These are phyloP conservation scores for Chymomyza fuscimana DNA, from an alignment of 2,888 invertebrate genomes.

Conservation along the genomic window DNA sequence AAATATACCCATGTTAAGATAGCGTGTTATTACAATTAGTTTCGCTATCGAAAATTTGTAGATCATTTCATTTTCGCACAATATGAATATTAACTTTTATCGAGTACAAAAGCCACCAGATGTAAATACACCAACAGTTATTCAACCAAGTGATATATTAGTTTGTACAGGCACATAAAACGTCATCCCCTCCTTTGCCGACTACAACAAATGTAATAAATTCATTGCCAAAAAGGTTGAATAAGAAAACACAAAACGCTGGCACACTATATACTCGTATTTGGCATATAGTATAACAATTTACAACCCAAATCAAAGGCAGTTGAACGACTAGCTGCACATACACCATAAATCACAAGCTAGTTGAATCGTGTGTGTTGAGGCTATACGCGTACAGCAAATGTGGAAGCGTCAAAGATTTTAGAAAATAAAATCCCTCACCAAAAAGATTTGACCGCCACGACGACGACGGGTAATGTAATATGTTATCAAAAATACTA, in stretches of 20 bases:
- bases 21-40: background rate
- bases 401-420: slow-evolving; percentile 57
- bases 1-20: no score
- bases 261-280: background rate
- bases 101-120: background rate
- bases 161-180: background rate
- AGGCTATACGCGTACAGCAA: slow-evolving; percentile 41
- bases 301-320: slow-evolving; percentile 75
- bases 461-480: slow-evolving; percentile 54
- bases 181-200: background rate
- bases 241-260: slow-evolving; percentile 12
- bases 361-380: slow-evolving; percentile 54
- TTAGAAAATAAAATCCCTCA: slow-evolving; percentile 43
- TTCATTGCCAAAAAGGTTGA: slow-evolving; percentile 65
- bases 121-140: background rate
- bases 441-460: slow-evolving; percentile 42
- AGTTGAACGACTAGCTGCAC: slow-evolving; percentile 69
- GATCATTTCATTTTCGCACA: background rate
- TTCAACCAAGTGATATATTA: background rate
- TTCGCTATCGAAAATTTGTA: background rate
- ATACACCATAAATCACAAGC: slow-evolving; percentile 71
- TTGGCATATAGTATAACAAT: slow-evolving; percentile 62
- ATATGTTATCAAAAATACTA: slow-evolving; percentile 76
- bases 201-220: slow-evolving; percentile 56
- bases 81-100: background rate